Evolutionary conservation across 2,797 vertebrate genomes (phyloP), one percentile per base, ranked within the genome.

Genomic region (Denticeps clupeoides): DNA sequence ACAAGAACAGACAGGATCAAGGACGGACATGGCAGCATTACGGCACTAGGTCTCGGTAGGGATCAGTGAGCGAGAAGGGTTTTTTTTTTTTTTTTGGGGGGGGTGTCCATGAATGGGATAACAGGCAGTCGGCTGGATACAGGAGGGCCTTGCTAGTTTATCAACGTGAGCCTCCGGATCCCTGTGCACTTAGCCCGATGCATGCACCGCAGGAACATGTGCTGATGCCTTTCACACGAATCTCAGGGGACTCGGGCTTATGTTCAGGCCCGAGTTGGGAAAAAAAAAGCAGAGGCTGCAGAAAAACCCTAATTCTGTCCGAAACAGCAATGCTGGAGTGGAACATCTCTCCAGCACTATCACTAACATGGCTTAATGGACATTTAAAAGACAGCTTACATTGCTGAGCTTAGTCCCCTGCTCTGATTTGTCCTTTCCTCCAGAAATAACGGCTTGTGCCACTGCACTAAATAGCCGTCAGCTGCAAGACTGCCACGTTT

Each of bases 321-420:
- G 19, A 38, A 38, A 53, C 43, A 40, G 41, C n/a, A n/a, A n/a
- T n/a, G 47, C 59, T 29, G 16, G 16, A 31, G 40, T 42, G 51
- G 56, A 55, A 35, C 45, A 54, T 44, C 45, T 60, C 57, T 56
- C 61, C 41, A 19, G 37, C 11, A 37, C 32, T 31, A 38, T 42
- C 25, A 33, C 46, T 22, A 40, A 37, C 9, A 27, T 29, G 9
- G 53, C 53, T 63, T 60, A 61, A 56, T 62, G 48, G 38, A 44
- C 33, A 60, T 56, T 64, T 59, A 61, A 63, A 47, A 50, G 52
- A 64, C 43, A 53, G 46, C 49, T 59, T 58, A 50, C 48, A n/a
- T 53, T 41, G 38, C 45, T 38, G 45, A 56, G 47, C 21, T 23
- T 31, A 21, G 53, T 32, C 29, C 7, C 38, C 50, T 26, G 37